phyloP scores from a whole-genome alignment of 2,797 vertebrate genomes.

The Ctenosaura bakeri region DNA sequence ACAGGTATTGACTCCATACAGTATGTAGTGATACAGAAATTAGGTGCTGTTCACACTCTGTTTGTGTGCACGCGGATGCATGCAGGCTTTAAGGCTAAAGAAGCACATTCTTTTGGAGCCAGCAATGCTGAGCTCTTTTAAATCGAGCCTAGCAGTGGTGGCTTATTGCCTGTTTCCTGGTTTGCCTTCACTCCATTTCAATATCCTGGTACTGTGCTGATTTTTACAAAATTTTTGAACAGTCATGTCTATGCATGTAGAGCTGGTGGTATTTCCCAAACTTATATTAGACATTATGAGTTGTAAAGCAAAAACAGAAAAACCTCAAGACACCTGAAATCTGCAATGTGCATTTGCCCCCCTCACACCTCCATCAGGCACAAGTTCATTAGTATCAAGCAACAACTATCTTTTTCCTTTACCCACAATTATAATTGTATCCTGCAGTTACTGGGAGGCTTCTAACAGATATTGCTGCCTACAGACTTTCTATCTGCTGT shows the following conservation, averaged over 20 bases:
- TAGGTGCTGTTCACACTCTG: too few species aligned
- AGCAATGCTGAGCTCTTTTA: accelerated
- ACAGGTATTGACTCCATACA: neutral
- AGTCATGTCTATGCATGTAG: neutral
- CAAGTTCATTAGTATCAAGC: neutral
- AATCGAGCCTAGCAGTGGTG: neutral
- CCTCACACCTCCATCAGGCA: neutral
- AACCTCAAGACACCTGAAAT: neutral
- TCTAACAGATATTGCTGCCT: neutral
- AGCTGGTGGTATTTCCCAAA: neutral
- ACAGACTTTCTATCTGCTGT: too few species aligned
- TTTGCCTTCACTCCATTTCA: neutral
- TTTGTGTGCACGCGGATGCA: too few species aligned
- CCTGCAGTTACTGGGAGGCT: neutral
- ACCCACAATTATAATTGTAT: neutral
- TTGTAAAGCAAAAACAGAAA: too few species aligned
- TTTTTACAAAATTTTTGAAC: neutral
- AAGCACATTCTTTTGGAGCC: neutral
- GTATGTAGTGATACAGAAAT: neutral
- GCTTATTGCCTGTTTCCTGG: neutral
- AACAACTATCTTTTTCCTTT: too few species aligned
- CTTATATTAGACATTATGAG: neutral
- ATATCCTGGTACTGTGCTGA: neutral
- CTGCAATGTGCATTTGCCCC: neutral
- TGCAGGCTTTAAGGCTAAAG: neutral